phyloP scores from a whole-genome alignment of 2,888 invertebrate species.

The Baronia brevicornis region DNA sequence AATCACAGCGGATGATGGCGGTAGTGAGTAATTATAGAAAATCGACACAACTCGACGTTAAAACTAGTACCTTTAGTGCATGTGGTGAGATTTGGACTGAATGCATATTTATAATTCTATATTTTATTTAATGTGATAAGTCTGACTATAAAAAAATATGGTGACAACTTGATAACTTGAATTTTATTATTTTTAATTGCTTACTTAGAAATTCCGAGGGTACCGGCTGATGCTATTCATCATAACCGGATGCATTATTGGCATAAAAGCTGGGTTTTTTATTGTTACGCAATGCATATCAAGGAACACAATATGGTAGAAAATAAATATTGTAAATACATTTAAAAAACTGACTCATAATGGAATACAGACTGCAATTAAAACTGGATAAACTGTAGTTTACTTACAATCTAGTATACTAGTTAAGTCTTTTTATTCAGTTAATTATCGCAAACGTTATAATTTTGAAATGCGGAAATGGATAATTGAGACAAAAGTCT shows the following conservation, averaged over 20 bases:
- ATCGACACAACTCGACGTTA: slow-evolving; percentile 22
- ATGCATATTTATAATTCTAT: slow-evolving; percentile 69
- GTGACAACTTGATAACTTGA: slow-evolving; percentile 59
- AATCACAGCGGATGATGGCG: slow-evolving; percentile 17
- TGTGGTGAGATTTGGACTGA: slow-evolving; percentile 42
- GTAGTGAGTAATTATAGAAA: slow-evolving; percentile 23
- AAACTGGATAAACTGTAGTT: slow-evolving; percentile 68
- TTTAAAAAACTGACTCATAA: slow-evolving; percentile 65
- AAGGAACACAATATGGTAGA: slow-evolving; percentile 75
- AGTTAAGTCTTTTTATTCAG: slow-evolving; percentile 68
- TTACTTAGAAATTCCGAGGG: slow-evolving; percentile 57
- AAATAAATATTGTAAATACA: slow-evolving; percentile 75
- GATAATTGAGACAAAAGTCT: slow-evolving; percentile 59
- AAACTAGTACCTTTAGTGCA: slow-evolving; percentile 23
- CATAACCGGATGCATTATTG: slow-evolving; percentile 53
- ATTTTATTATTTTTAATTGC: slow-evolving; percentile 66
- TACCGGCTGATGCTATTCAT: slow-evolving; percentile 33
- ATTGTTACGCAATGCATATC: slow-evolving; percentile 76
- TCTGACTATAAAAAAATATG: slow-evolving; percentile 67
- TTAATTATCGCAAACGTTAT: slow-evolving; percentile 69
- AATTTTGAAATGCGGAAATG: slow-evolving; percentile 53
- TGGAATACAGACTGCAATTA: slow-evolving; percentile 68
- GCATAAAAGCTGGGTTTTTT: slow-evolving; percentile 72
- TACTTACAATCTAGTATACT: slow-evolving; percentile 69
- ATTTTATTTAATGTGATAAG: slow-evolving; percentile 73